A percentile compares a stretch with the other conserved stretches of the same genome.
phyloP scores from a whole-genome alignment of 2,797 vertebrate species.

The Rhinichthys osculus region DNA sequence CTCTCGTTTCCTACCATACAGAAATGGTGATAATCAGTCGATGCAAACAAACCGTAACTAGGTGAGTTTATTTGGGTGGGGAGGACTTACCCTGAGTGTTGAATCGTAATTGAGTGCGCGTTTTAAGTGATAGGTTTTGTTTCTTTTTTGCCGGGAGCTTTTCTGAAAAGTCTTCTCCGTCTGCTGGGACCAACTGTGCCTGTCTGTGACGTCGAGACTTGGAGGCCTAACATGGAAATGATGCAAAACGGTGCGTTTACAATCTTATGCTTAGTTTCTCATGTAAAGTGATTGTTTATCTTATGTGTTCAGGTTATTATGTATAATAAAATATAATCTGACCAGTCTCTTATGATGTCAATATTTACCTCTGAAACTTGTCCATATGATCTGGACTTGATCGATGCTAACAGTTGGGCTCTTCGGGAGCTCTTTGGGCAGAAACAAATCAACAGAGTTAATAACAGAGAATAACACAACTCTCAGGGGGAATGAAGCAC shows the following conservation, averaged over 20 bases:
- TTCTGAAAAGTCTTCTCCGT: neutral
- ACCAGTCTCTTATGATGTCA: neutral
- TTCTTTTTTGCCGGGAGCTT: rapidly evolving
- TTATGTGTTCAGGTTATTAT: neutral
- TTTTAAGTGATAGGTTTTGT: slow-evolving; percentile 68
- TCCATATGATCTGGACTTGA: slow-evolving; percentile 89
- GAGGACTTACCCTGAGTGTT: slow-evolving; percentile 60
- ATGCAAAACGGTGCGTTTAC: neutral
- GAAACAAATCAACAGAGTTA: neutral
- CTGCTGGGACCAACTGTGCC: slow-evolving; percentile 64
- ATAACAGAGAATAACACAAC: neutral
- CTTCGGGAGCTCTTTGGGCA: slow-evolving; percentile 80
- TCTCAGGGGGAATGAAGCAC: neutral
- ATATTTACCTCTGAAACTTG: slow-evolving; percentile 80
- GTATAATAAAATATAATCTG: neutral
- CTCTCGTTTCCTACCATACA: slow-evolving; percentile 60
- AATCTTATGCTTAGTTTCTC: too few relatives aligned
- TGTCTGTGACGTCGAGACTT: slow-evolving; percentile 82
- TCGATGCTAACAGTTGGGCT: slow-evolving; percentile 83
- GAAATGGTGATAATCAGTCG: neutral
- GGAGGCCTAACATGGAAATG: slow-evolving; percentile 72
- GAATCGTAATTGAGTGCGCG: slow-evolving; percentile 61
- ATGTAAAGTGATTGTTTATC: neutral
- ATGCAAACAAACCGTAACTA: neutral
- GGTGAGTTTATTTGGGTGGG: neutral